Evolutionary conservation across 1,140 invertebrate species (phyloP).

Genomic region (Ceratitis capitata): DNA sequence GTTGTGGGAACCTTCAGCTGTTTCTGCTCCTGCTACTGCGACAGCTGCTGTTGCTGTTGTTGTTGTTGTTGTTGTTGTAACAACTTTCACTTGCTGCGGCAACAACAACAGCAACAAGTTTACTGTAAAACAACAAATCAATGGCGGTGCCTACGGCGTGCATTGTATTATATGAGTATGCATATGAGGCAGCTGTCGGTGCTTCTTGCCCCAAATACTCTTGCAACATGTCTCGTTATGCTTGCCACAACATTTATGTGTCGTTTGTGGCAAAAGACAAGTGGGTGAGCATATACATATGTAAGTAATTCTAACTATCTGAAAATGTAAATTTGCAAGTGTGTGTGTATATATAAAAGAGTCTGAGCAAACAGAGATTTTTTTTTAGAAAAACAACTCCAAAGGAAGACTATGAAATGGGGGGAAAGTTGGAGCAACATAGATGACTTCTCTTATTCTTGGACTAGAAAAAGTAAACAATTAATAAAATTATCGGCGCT

Average conservation of each 20-base stretch:
- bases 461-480: too few relatives aligned
- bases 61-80: too few relatives aligned
- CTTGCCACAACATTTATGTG: conserved; percentile 36
- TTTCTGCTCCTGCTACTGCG: too few relatives aligned
- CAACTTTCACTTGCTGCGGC: conserved; percentile 33
- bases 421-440: too few relatives aligned
- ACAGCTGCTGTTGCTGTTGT: too few relatives aligned
- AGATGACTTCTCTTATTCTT: too few relatives aligned
- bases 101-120: neutral
- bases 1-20: conserved; percentile 16
- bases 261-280: conserved; percentile 13
- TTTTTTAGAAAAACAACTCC: too few relatives aligned
- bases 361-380: too few relatives aligned
- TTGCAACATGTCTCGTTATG: conserved; percentile 14
- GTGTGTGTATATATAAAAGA: neutral
- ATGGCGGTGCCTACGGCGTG: neutral
- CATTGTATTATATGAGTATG: too few relatives aligned
- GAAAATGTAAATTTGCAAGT: neutral
- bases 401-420: too few relatives aligned
- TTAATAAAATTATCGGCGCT: too few relatives aligned
- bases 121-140: neutral
- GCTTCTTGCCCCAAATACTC: conserved; percentile 17
- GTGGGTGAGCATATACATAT: conserved; percentile 31
- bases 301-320: neutral
- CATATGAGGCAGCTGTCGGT: neutral